phyloP scores from a whole-genome alignment of 1,140 invertebrate species.

The Bombus superbus region DNA sequence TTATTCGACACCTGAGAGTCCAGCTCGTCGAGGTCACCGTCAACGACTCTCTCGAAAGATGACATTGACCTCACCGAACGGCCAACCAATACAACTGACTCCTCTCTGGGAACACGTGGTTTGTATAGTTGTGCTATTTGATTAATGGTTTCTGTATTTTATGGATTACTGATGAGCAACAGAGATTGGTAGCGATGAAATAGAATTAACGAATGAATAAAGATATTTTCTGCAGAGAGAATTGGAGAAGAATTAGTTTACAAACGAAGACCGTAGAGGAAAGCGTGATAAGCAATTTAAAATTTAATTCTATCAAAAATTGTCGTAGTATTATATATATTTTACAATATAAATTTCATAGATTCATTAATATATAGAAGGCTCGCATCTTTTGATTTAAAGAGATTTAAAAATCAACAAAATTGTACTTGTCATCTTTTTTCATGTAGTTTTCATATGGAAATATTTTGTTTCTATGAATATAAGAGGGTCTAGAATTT shows the following conservation, averaged over 20 bases:
- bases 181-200: not conserved
- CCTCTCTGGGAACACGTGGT: constrained; percentile 90
- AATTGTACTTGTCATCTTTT: not conserved
- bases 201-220: not conserved
- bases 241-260: not conserved
- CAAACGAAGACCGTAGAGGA: no score
- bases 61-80: constrained; percentile 69
- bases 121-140: constrained; percentile 73
- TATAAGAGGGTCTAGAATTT: not conserved
- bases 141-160: not conserved
- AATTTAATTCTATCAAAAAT: no score
- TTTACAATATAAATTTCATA: no score
- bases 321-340: no score
- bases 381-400: not conserved
- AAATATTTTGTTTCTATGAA: not conserved
- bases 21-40: constrained; percentile 37
- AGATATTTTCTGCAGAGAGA: not conserved
- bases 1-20: constrained; percentile 6
- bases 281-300: no score
- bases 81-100: constrained; percentile 85
- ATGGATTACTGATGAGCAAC: not conserved
- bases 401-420: not conserved
- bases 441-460: not conserved
- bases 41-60: constrained; percentile 67
- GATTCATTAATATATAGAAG: not conserved